These are phyloP conservation scores for Spodoptera litura DNA, from an alignment of 1,140 invertebrate species.

Conservation along the genomic window DNA sequence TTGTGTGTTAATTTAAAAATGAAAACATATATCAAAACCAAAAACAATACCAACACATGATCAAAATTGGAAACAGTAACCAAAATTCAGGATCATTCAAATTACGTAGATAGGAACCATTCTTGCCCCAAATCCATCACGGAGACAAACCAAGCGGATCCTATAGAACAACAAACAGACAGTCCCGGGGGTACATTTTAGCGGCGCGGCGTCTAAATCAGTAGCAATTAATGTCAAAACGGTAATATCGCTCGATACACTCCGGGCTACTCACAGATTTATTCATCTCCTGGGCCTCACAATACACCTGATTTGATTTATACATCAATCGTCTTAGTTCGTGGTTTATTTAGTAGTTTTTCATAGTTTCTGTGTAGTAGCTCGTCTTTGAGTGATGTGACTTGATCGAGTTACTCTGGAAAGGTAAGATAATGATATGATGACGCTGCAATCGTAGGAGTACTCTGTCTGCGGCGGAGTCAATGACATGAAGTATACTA, in stretches of 20 bases:
- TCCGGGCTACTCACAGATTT: constrained; percentile 64
- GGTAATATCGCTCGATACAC: constrained; percentile 67
- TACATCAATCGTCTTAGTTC: constrained; percentile 39
- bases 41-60: too few species aligned
- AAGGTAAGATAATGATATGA: neutral
- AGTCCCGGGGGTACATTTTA: constrained; percentile 61
- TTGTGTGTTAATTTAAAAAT: too few species aligned
- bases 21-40: too few species aligned
- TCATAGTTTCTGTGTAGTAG: constrained; percentile 21
- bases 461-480: too few species aligned
- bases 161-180: constrained; percentile 22
- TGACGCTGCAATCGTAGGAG: too few species aligned
- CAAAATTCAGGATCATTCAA: neutral
- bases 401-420: constrained; percentile 25
- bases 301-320: constrained; percentile 48
- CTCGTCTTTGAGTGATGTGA: constrained; percentile 1
- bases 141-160: neutral
- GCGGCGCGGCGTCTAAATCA: constrained; percentile 62
- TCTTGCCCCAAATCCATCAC: constrained; percentile 15
- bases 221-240: constrained; percentile 75
- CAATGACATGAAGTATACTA: too few species aligned
- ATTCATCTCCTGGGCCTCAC: constrained; percentile 56
- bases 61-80: neutral
- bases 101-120: neutral
- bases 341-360: constrained; percentile 46